A percentile compares a stretch with the other conserved stretches of the same genome.
These are phyloP conservation scores for Ictalurus furcatus DNA, from an alignment of 2,113 vertebrate species.

Conservation along the genomic window DNA sequence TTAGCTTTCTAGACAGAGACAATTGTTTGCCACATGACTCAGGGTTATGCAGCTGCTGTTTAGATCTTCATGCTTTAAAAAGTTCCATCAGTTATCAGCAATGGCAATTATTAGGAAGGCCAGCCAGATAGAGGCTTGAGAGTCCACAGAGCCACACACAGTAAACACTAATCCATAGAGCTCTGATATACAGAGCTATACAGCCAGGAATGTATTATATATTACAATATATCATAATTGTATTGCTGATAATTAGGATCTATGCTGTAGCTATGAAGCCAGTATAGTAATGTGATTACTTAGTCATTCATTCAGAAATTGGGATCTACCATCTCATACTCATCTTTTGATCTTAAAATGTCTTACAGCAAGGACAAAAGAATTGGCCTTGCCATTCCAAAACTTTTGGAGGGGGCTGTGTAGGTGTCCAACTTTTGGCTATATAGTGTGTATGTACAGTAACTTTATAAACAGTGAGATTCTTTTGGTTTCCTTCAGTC, in stretches of 20 bases:
- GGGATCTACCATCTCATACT: not conserved
- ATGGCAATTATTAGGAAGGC: slow-evolving; percentile 12
- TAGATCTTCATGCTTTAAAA: slow-evolving; percentile 13
- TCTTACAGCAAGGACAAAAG: not conserved
- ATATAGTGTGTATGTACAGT: not conserved
- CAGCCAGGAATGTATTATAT: not conserved
- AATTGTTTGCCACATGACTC: not conserved
- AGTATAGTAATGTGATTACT: not conserved
- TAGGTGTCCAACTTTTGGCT: not conserved
- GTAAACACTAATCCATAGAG: slow-evolving; percentile 30
- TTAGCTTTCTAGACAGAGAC: not conserved
- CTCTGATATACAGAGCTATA: not conserved
- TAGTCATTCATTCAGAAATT: not conserved
- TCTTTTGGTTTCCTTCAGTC: not conserved
- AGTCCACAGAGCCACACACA: slow-evolving; percentile 10
- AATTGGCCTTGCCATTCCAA: not conserved
- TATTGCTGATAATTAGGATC: not conserved
- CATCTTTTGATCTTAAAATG: not conserved
- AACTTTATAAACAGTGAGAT: not conserved
- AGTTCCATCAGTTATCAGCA: slow-evolving; percentile 24
- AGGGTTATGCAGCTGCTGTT: slow-evolving; percentile 36
- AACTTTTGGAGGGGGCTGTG: not conserved
- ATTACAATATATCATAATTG: not conserved
- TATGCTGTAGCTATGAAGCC: not conserved
- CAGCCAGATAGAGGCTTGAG: slow-evolving; percentile 30